A percentile compares a stretch with the other conserved stretches of the same genome.
phyloP scores from a whole-genome alignment of 2,113 vertebrate genomes.

The Microcebus lehilahytsara region DNA sequence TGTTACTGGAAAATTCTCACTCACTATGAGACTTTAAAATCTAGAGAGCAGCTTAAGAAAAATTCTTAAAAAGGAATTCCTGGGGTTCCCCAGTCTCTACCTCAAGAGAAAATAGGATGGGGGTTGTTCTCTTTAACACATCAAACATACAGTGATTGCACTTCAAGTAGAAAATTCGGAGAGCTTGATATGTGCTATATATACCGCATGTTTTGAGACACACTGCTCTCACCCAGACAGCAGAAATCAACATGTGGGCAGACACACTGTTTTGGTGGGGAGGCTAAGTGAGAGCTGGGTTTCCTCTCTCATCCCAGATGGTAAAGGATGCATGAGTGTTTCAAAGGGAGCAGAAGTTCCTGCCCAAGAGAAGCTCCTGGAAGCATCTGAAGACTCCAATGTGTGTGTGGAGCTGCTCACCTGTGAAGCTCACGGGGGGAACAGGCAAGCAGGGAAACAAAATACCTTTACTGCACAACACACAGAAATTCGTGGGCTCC shows the following conservation, averaged over 20 bases:
- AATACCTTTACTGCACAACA: background rate
- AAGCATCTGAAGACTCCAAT: accelerated
- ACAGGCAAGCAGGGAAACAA: background rate
- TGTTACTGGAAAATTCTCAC: background rate
- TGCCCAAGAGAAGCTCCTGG: background rate
- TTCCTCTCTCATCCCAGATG: background rate
- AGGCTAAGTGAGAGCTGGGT: background rate
- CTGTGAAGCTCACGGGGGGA: background rate
- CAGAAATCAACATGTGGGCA: background rate
- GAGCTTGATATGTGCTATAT: background rate
- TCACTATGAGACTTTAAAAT: background rate
- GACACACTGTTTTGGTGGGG: background rate
- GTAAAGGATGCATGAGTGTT: background rate
- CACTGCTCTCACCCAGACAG: background rate
- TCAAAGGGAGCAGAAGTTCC: background rate
- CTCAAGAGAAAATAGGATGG: background rate
- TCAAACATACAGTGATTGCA: background rate
- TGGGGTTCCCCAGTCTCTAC: background rate
- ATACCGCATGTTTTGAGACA: background rate
- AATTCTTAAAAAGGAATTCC: background rate
- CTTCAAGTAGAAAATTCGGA: background rate
- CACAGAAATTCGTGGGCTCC: background rate
- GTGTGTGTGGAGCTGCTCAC: background rate
- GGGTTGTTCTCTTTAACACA: background rate
- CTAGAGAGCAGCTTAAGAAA: background rate